Base-by-base conservation (phyloP, 1,140 invertebrate genomes). In the Cydia strobilella region DNA sequence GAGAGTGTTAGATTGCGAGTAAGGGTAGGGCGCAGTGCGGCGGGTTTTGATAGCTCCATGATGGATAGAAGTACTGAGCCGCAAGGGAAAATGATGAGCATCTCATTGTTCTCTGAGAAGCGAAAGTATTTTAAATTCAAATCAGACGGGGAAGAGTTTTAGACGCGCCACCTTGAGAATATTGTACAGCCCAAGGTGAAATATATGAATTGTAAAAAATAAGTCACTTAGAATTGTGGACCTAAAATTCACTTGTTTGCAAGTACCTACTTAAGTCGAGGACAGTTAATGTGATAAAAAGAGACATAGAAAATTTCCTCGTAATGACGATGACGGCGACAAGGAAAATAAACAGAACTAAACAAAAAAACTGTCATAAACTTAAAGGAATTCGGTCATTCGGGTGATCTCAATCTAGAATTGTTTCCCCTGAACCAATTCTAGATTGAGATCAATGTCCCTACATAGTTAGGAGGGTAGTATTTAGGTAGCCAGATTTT, bases 111-210 rank as follows among this genome's bases (percentile, higher is more conserved):
- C 80, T 69, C 78, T 12, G 72, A 23, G 74, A 35, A 63, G 54
- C 31, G 31, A 75, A 77, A 81, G 77, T 81, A 81, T 81, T 83
- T 83, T 82, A 82, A 80, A 82, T 83, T 83, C 80, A 83, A 83
- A 83, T 82, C 77, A 82, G 80, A 79, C 75, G 25, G 66, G 31
- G 75, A 72, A 76, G 75, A 77, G 72, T 77, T 80, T 79, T 78
- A 76, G 65, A 42, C 31, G 48, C 66, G 76, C 54, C 77, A 80
- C 80, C 77, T 80, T 76, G 72, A 77, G 69, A 73, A 82, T 83
- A 83, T 74, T 76, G 5, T 51, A 51, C 23, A 31, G 12, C 59
- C 39, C 23, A 27, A 74, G 35, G 54, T 63, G 27, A 73, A 74
- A 63, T 63, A 54, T 18, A 73, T 15, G 18, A 27, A 59, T 45